These are phyloP conservation scores for Lycopodina hypogea DNA, from an alignment of 37 sponge, comb jelly and placozoan genomes.

Conservation along the genomic window DNA sequence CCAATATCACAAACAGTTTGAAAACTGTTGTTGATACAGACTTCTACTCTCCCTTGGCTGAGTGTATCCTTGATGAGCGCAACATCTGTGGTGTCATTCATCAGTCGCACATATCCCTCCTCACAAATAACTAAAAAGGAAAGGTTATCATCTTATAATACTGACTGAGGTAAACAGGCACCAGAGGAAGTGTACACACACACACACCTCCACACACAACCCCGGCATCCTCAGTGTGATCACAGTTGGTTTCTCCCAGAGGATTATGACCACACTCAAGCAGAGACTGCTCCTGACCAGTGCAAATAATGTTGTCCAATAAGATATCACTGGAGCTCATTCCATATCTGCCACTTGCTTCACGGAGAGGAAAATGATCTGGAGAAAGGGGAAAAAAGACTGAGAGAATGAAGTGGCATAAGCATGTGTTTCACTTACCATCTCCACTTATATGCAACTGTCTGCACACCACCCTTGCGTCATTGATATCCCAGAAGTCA, in stretches of 20 bases:
- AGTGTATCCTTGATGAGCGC: conserved; percentile 10
- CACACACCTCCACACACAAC: conserved; percentile 30
- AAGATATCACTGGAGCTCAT: conserved; percentile 3
- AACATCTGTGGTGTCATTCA: not conserved
- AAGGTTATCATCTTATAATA: not conserved
- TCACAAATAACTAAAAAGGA: not conserved
- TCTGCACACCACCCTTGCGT: conserved; percentile 6
- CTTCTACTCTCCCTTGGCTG: conserved; percentile 38
- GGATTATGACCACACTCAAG: conserved; percentile 21
- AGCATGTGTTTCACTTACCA: conserved; percentile 1
- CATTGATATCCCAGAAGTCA: conserved; percentile 17
- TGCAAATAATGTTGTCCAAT: conserved; percentile 17
- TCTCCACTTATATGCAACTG: not conserved
- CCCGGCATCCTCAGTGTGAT: conserved; percentile 39
- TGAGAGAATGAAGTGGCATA: too few relatives aligned
- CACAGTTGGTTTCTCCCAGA: conserved; percentile 34
- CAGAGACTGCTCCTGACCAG: conserved; percentile 29
- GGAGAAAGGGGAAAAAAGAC: not conserved
- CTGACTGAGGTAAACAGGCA: not conserved
- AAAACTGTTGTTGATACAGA: conserved; percentile 22
- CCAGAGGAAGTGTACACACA: not conserved
- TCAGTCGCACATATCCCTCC: not conserved
- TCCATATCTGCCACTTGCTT: conserved; percentile 8
- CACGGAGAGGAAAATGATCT: conserved; percentile 2
- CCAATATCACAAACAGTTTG: conserved; percentile 44